Base-by-base conservation (phyloP, 2,888 invertebrate species). In the Trichacis sp. region DNA sequence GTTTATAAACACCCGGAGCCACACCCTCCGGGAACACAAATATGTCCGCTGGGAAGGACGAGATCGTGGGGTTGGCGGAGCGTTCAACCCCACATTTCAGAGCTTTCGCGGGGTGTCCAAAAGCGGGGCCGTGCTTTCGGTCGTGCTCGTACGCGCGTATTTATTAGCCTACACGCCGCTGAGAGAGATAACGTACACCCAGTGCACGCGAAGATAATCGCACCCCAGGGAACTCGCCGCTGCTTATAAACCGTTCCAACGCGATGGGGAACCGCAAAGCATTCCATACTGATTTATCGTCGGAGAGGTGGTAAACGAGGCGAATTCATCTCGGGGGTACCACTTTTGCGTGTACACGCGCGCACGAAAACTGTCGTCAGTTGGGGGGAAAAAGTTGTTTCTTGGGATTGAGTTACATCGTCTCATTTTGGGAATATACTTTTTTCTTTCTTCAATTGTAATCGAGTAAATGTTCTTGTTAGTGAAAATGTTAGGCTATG, bases 261-360 rank as follows among this genome's bases (percentile, higher is more conserved):
- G 73, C 81, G 78, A 78, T 79, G 80, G 82, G 80, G 77, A 77
- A 82, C 81, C 82, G 78, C 81, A 77, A 78, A 78, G 77, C 77
- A 77, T 78, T 77, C 73, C 75, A 70, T 75, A 76, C 81, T 82
- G 81, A 82, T 82, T 82, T 82, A 82, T 82, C 77, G 81, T 75
- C 70, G 70, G 71, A 71, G 72, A 73, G 72, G 78, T 78, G 80
- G 81, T 78, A 77, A 79, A 82, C 79, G 78, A 78, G 77, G 73
- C 73, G 65, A 75, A 74, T 76, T 77, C 78, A 75, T 78, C 77
- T 76, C 72, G 71, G 70, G 63, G 73, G 69, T 62, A 56, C 64
- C 40, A 59, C 65, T 61, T 61, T 54, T 46, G 61, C 64, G 49
- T 53, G 24, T 42, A 49, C 18, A 53, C 48, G 19, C 47, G 19